A percentile compares a stretch with the other conserved stretches of the same genome.
Evolutionary conservation across 92 coral and sea anemone species (phyloP).

Genomic region (Parazoanthus atlanticus): DNA sequence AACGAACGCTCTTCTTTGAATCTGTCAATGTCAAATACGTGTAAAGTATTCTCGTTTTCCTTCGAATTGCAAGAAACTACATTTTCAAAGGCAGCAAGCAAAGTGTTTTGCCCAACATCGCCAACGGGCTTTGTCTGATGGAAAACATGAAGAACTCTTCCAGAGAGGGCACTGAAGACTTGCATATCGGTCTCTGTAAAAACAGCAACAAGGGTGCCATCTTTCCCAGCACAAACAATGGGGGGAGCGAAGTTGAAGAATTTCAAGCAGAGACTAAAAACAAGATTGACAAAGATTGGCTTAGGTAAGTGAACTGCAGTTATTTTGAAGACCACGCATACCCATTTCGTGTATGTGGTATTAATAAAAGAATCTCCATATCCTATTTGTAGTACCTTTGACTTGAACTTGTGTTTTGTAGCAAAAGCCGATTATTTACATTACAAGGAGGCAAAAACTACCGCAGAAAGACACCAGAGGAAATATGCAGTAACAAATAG

Average conservation of each 20-base stretch:
- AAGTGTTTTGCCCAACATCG: constrained; percentile 69
- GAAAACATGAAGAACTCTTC: constrained; percentile 44
- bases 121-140: constrained; percentile 69
- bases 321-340: neutral
- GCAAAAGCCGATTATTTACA: no score
- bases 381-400: no score
- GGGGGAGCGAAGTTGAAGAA: constrained; percentile 72
- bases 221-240: constrained; percentile 62
- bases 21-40: constrained; percentile 56
- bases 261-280: constrained; percentile 52
- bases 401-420: no score
- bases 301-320: neutral
- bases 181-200: constrained; percentile 68
- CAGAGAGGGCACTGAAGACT: constrained; percentile 53
- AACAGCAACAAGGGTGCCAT: constrained; percentile 63
- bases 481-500: no score
- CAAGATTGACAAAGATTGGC: neutral
- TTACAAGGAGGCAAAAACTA: no score
- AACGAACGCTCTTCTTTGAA: constrained; percentile 56
- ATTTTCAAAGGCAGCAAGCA: constrained; percentile 56
- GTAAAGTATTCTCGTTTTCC: constrained; percentile 70
- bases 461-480: no score
- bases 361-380: no score
- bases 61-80: constrained; percentile 72
- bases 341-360: no score